These are phyloP conservation scores for Spilarctia lutea DNA, from an alignment of 2,888 invertebrate species.

Conservation along the genomic window DNA sequence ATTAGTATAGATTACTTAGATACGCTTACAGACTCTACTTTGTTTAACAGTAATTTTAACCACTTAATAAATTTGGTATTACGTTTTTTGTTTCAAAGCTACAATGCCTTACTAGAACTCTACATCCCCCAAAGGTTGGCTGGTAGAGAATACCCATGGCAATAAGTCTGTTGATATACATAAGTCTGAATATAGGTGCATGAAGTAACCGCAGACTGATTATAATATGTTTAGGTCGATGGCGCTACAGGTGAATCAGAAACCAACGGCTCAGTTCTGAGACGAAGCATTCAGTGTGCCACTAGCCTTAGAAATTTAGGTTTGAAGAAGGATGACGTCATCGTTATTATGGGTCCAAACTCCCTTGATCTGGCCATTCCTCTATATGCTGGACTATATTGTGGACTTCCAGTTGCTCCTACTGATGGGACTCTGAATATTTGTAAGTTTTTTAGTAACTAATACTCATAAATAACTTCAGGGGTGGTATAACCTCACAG, in stretches of 20 bases:
- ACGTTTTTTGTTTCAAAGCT: too few species aligned
- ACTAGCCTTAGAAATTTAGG: constrained; percentile 66
- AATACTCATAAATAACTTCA: too few species aligned
- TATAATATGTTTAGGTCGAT: constrained; percentile 62
- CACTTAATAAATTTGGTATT: too few species aligned
- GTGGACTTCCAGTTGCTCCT: constrained; percentile 66
- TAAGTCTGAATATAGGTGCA: too few species aligned
- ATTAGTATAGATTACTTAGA: too few species aligned
- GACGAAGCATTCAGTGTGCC: constrained; percentile 71
- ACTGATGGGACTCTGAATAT: constrained; percentile 41
- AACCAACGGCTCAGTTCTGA: constrained; percentile 69
- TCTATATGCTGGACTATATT: constrained; percentile 73
- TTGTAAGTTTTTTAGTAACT: constrained; percentile 27
- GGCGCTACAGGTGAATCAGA: constrained; percentile 71
- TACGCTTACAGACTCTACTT: too few species aligned
- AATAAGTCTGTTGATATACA: too few species aligned
- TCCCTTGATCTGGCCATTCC: constrained; percentile 75
- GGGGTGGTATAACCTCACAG: too few species aligned
- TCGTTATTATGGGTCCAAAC: constrained; percentile 75
- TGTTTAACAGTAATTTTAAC: too few species aligned
- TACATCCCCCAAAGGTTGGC: too few species aligned
- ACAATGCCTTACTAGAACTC: too few species aligned
- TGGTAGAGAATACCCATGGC: too few species aligned
- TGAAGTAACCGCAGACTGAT: not conserved
- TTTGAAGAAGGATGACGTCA: constrained; percentile 69